Base-by-base conservation (phyloP, 2,797 vertebrate genomes). In the Pipistrellus pipistrellus region DNA sequence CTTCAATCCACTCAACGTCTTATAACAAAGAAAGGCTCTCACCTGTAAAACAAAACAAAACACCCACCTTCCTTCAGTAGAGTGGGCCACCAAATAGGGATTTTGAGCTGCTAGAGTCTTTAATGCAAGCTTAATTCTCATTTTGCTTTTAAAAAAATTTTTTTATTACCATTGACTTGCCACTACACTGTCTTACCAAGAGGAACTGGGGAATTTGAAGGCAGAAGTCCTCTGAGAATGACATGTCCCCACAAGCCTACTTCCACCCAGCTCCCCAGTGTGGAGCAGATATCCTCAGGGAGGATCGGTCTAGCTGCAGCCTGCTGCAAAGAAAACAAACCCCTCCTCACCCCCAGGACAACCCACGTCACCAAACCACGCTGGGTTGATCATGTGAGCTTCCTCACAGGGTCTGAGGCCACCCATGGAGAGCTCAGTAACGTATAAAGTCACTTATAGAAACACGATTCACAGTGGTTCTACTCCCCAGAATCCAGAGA, bases 301-400 rank as follows among this genome's bases (percentile, higher is more conserved):
- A 84, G 48, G 17, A 35, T 27, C 66, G 1, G 17, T 81, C 71
- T 81, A 66, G 76, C 80, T 90, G 86, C 53, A 48, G 75, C 83
- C 89, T 95, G 76, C 84, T 2, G 0, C 38, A 83, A 51, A 83
- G 94, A 76, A 94, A 96, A 81, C 86, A 96, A 88, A 81, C 7
- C 10, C 80, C 69, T 80, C 64, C 64, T 23, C 23, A 3, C 32
- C 77, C 59, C 82, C 55, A 77, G 71, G 83, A 90, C 75, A 85
- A 3, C 51, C 17, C 35, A 18, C 69, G 86, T 57, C 10, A 85
- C 38, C 69, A 83, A 2, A 27, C 38, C 13, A 30, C 41, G 51
- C 46, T n/a, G 12, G 76, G 66, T 30, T 55, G 80, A 68, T 75
- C 64, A 0, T 10, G 23, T 78, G 75, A 86, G 66, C 68, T 86